Conservation (phyloP, 2,888 invertebrate species). For the Agrotis puta region DNA sequence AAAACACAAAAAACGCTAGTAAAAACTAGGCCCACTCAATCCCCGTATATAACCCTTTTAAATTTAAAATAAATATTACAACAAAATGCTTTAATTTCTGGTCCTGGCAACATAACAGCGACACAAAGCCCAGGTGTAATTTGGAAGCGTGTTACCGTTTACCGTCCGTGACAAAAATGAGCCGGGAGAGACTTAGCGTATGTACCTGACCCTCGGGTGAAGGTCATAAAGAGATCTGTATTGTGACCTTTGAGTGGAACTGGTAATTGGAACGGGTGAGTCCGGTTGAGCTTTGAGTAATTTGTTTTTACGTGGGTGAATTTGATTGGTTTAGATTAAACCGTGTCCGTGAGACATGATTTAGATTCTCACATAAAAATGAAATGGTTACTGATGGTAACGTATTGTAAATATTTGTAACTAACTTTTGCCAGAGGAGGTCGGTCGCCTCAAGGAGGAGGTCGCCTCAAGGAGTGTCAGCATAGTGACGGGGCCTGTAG, state of each 20-base stretch:
- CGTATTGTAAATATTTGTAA: too few species aligned
- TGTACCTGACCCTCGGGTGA: conserved; percentile 34
- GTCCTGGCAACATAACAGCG: conserved; percentile 35
- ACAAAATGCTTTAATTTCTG: conserved; percentile 59
- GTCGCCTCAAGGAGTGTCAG: too few species aligned
- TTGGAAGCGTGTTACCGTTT: conserved; percentile 57
- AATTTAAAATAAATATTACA: conserved; percentile 49
- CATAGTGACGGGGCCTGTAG: too few species aligned
- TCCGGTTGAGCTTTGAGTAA: neutral
- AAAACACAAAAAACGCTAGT: neutral
- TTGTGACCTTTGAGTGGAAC: conserved; percentile 29
- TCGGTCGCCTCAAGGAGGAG: too few species aligned
- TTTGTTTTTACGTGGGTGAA: conserved; percentile 6
- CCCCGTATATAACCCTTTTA: conserved; percentile 21
- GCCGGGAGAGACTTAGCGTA: conserved; percentile 42
- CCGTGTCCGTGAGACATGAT: too few species aligned
- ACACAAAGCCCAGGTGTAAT: conserved; percentile 59
- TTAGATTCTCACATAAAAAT: neutral
- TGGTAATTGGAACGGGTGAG: conserved; percentile 31
- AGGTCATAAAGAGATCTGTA: conserved; percentile 25
- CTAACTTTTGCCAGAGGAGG: too few species aligned
- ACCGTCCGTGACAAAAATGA: conserved; percentile 61
- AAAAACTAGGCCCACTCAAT: conserved; percentile 10
- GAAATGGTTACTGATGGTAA: neutral
- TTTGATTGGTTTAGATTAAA: neutral